Base-by-base conservation (phyloP, 2,113 vertebrate species). In the Aspidoscelis tigris region DNA sequence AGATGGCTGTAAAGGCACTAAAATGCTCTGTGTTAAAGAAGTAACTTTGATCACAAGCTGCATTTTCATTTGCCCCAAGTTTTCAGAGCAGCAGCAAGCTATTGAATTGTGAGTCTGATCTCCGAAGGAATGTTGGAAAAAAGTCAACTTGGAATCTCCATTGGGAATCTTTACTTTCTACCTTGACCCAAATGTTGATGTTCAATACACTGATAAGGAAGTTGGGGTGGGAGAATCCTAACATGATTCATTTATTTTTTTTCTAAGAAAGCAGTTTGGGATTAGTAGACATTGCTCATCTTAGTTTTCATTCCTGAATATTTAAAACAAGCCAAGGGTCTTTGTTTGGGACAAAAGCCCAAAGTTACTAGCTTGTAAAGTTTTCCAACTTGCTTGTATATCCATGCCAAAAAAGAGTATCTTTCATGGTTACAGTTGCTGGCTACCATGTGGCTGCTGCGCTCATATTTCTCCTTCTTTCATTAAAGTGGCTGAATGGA, bases 371-470 rank as follows among this genome's bases (percentile, higher is more conserved):
- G 14, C 90, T 82, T 78, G 9, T 55, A 87, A 68, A 88, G 9
- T 82, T 90, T 82, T 26, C n/a, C n/a, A 88, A 4, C 7, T 53
- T 69, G 4, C 3, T 78, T 84, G 4, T 87, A 9, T 20, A 5
- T 8, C 83, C 8, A 61, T 92, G 68, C 65, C 78, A 92, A 87
- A 87, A 87, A 87, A 88, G 81, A 78, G 61, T 2, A 0, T 58
- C 76, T 84, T 77, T 80, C 20, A 8, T n/a, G 79, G 70, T 84
- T 88, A 41, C 68, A 76, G 5, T 80, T 83, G 39, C 68, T 72
- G 64, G 39, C 88, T 58, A 44, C 50, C 61, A 68, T 86, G 73
- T 81, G 70, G 8, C 3, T 80, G 8, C 3, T 80, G 41, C n/a
- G 76, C 18, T 83, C 78, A 84, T 1, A 55, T 86, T 88, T 82